Evolutionary conservation across 2,797 vertebrate genomes (phyloP).

Genomic region (Lutra lutra): DNA sequence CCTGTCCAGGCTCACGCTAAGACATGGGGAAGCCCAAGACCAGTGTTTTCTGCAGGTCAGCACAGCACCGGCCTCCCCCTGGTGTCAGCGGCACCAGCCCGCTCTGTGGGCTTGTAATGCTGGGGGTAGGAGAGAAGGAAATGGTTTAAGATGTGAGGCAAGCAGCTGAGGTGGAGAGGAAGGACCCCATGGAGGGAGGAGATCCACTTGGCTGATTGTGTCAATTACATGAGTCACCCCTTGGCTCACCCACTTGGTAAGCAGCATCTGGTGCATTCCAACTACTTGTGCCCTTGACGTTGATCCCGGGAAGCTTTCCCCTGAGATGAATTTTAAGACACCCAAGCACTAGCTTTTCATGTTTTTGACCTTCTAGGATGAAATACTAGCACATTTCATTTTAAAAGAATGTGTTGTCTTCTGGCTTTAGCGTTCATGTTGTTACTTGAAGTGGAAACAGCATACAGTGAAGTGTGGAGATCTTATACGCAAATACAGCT

Average conservation of each 20-base stretch:
- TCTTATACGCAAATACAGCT: conserved; percentile 50
- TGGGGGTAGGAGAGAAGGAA: conserved; percentile 27
- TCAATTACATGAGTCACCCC: conserved; percentile 1
- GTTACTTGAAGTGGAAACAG: conserved; percentile 63
- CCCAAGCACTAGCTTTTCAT: conserved; percentile 11
- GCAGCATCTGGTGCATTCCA: conserved; percentile 31
- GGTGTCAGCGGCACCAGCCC: not conserved
- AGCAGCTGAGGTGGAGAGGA: not conserved
- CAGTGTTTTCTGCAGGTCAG: not conserved
- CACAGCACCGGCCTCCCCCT: not conserved
- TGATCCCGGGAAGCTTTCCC: not conserved
- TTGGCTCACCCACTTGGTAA: not conserved
- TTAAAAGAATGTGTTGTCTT: conserved; percentile 39
- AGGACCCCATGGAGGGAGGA: not conserved
- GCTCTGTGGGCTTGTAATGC: not conserved
- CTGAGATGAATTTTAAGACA: conserved; percentile 23
- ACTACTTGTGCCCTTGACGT: not conserved
- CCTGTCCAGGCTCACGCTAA: not conserved
- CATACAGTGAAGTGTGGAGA: not conserved
- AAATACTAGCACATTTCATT: conserved; percentile 32
- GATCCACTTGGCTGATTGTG: not conserved
- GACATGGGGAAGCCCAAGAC: not conserved
- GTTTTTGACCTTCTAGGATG: conserved; percentile 39
- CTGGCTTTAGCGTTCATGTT: not conserved
- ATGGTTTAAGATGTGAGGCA: conserved; percentile 13